Base-by-base conservation (phyloP, 2,888 invertebrate genomes). In the Enchytraeus crypticus region DNA sequence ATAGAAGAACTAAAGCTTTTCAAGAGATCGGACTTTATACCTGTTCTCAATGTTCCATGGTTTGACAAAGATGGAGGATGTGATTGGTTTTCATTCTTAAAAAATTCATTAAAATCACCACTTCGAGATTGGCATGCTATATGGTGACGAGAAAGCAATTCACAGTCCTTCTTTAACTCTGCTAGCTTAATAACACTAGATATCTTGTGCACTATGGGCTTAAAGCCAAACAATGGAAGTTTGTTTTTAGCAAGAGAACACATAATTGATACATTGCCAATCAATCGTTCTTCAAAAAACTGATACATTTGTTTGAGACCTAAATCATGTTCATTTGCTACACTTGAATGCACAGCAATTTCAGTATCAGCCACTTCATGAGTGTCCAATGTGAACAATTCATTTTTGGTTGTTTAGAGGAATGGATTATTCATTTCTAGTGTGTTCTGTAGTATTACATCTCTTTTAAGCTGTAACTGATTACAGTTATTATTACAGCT, bases 71-170 rank as follows among this genome's bases (percentile, higher is more conserved):
- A 43, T 11, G 55, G 55, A 23, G 55, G 55, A 23, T 14, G 14
- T 33, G 38, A 23, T 45, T 54, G 55, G 27, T 54, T 54, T 21
- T 54, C 55, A 18, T 54, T 30, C 1, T 11, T 8, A 54, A 54
- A 54, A 54, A 54, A 54, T 38, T 54, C 34, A 54, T 54, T n/a
- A 23, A 54, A 32, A 21, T 54, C 43, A 34, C 55, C 27, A 21
- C 33, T 38, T 23, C 38, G 55, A 54, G 38, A 23, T 54, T 54
- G 43, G 33, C 38, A 34, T 8, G 55, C 38, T 34, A 54, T 38
- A 30, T 54, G 33, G 1, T 33, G 11, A 8, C 43, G 29, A 11
- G 34, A 21, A 21, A 54, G 33, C 11, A 54, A 38, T 1, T n/a
- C 38, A 38, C 33, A 45, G 23, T 54, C 38, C n/a, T 8, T 51